These are phyloP conservation scores for Hoplodrina ambigua DNA, from an alignment of 2,888 invertebrate genomes.

Conservation along the genomic window DNA sequence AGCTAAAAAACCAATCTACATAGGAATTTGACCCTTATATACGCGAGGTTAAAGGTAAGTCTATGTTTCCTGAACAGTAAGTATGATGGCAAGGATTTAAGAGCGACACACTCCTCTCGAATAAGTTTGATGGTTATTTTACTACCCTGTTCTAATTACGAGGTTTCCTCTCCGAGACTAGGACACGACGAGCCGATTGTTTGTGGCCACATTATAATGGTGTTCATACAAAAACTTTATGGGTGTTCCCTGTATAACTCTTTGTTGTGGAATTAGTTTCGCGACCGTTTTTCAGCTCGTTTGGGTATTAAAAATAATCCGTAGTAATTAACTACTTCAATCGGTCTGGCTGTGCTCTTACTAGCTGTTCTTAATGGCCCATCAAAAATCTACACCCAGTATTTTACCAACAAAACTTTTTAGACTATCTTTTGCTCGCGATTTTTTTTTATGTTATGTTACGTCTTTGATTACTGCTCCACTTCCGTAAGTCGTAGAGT, in stretches of 20 bases:
- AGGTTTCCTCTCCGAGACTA: constrained; percentile 85
- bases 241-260: constrained; percentile 77
- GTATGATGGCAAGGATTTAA: constrained; percentile 70
- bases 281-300: constrained; percentile 66
- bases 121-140: constrained; percentile 89
- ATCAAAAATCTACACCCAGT: not conserved
- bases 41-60: constrained; percentile 29
- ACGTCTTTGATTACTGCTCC: not conserved
- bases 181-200: constrained; percentile 81
- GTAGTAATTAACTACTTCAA: constrained; percentile 27
- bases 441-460: too few species aligned
- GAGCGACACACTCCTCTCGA: constrained; percentile 81
- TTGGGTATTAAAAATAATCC: constrained; percentile 55
- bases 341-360: too few species aligned
- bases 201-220: constrained; percentile 78
- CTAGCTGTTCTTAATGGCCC: too few species aligned
- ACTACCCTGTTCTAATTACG: constrained; percentile 87
- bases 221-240: constrained; percentile 81
- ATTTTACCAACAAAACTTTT: too few species aligned
- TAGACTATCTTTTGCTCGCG: too few species aligned
- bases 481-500: too few species aligned
- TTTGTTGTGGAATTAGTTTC: constrained; percentile 81
- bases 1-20: constrained; percentile 28
- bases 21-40: constrained; percentile 62
- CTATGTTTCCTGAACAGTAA: constrained; percentile 22